Conservation (phyloP, 2,113 vertebrate species). For the Urocolius indicus region DNA sequence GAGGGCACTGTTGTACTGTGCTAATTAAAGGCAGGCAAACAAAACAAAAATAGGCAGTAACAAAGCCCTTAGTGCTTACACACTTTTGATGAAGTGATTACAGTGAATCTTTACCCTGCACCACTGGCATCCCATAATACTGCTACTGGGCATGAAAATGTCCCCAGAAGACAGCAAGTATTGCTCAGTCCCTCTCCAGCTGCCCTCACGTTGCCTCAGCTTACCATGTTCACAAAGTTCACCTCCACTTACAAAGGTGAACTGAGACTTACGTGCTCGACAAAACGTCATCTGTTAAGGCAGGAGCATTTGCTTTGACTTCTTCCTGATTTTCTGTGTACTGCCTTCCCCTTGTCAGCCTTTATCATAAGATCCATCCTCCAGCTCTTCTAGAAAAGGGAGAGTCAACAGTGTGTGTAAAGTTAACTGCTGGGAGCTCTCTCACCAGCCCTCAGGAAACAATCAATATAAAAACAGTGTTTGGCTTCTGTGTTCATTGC, state of each 20-base stretch:
- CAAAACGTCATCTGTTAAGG: not conserved
- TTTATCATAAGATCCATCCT: not conserved
- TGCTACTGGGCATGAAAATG: not conserved
- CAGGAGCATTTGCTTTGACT: not conserved
- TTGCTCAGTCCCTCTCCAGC: rapidly evolving
- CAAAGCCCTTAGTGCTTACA: rapidly evolving
- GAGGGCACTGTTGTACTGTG: not conserved
- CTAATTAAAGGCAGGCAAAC: not conserved
- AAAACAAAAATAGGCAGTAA: not conserved
- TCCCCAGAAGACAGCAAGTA: not conserved
- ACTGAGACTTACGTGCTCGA: not conserved
- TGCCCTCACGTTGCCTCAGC: not conserved
- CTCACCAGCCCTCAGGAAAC: not conserved
- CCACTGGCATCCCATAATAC: not conserved
- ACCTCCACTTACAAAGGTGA: not conserved
- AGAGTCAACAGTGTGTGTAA: not conserved
- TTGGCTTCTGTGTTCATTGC: not conserved
- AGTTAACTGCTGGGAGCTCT: not conserved
- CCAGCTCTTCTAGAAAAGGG: not conserved
- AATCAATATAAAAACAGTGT: not conserved
- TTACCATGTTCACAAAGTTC: not conserved
- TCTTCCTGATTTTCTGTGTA: not conserved
- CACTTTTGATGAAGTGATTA: not conserved
- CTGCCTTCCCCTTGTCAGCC: not conserved
- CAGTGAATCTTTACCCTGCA: not conserved